Conservation (phyloP, 1,140 invertebrate genomes). For the Trissolcus basalis region DNA sequence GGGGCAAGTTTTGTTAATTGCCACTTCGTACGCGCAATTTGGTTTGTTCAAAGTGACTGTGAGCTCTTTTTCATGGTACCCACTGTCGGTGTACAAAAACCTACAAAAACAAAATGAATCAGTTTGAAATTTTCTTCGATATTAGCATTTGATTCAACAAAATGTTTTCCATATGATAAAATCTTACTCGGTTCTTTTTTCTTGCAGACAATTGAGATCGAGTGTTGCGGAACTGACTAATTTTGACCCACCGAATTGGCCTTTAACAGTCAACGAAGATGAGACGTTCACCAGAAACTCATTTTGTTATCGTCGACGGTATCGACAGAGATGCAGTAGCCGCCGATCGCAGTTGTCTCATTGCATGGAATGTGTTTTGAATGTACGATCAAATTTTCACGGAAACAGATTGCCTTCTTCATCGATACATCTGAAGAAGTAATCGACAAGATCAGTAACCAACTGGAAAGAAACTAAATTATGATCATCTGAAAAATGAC, state of each 20-base stretch:
- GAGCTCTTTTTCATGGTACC: slow-evolving; percentile 58
- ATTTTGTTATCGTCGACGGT: slow-evolving; percentile 25
- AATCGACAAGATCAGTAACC: not conserved
- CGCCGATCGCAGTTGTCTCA: slow-evolving; percentile 50
- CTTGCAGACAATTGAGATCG: slow-evolving; percentile 63
- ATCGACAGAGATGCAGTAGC: slow-evolving; percentile 62
- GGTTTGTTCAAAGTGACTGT: slow-evolving; percentile 36
- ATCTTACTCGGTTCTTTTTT: slow-evolving; percentile 66
- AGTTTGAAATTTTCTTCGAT: slow-evolving; percentile 2
- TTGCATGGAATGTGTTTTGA: slow-evolving; percentile 41
- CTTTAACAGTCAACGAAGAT: slow-evolving; percentile 60
- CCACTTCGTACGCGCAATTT: slow-evolving; percentile 51
- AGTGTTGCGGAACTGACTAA: slow-evolving; percentile 54
- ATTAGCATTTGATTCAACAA: too few species aligned
- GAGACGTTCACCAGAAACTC: slow-evolving; percentile 59
- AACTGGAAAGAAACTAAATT: too few species aligned
- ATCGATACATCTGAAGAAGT: slow-evolving; percentile 50
- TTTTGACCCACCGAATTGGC: slow-evolving; percentile 61
- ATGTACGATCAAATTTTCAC: slow-evolving; percentile 62
- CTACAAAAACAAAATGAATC: slow-evolving; percentile 30
- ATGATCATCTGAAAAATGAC: not conserved
- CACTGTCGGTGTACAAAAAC: slow-evolving; percentile 52
- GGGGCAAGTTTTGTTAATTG: slow-evolving; percentile 48
- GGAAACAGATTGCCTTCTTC: slow-evolving; percentile 59
- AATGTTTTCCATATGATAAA: too few species aligned